phyloP scores from a whole-genome alignment of 2,888 invertebrate species.

The Brachyptera putata region DNA sequence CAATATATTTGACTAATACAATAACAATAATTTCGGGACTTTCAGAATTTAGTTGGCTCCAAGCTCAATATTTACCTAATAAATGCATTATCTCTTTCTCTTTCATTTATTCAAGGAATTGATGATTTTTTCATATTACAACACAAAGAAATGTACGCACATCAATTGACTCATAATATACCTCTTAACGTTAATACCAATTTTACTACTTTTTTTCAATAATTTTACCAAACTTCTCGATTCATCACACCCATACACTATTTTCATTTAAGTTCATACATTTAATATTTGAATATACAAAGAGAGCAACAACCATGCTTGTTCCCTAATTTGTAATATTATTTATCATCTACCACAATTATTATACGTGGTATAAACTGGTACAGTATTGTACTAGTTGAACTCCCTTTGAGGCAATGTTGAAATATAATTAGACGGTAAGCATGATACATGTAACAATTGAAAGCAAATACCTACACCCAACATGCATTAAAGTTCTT shows the following conservation, averaged over 20 bases:
- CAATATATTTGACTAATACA: too few species aligned
- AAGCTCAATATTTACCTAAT: too few species aligned
- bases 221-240: too few species aligned
- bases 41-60: too few species aligned
- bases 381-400: not conserved
- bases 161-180: too few species aligned
- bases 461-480: slow-evolving; percentile 20
- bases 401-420: not conserved
- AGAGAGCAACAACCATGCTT: slow-evolving; percentile 7
- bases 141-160: too few species aligned
- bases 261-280: not conserved
- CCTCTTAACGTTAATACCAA: too few species aligned
- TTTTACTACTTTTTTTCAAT: too few species aligned
- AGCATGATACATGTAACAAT: slow-evolving; percentile 11
- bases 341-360: not conserved
- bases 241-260: not conserved
- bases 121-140: too few species aligned
- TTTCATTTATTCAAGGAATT: too few species aligned
- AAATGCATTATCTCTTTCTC: too few species aligned
- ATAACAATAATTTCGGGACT: too few species aligned
- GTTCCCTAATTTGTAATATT: not conserved
- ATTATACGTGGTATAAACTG: not conserved
- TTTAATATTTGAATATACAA: not conserved
- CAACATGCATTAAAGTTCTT: not conserved
- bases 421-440: not conserved